Evolutionary conservation across 2,888 invertebrate genomes (phyloP).

Genomic region (Neoascia interrupta): DNA sequence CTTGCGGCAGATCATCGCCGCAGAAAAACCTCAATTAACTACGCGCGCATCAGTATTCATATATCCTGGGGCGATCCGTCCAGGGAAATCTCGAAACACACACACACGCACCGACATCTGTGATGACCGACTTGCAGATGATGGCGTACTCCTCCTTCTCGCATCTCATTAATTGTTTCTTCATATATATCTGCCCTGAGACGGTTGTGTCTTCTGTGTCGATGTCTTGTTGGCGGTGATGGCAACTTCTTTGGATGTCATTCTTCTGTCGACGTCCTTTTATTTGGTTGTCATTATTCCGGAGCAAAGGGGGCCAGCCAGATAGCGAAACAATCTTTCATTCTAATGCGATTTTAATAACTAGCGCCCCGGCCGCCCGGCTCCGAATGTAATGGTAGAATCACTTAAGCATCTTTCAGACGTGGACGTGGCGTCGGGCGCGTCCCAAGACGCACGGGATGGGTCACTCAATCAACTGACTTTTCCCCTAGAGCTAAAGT

Average conservation of each 20-base stretch:
- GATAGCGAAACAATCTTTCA: slow-evolving; percentile 70
- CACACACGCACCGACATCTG: slow-evolving; percentile 15
- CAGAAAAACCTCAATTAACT: slow-evolving; percentile 64
- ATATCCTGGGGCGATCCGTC: slow-evolving; percentile 57
- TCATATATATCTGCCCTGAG: slow-evolving; percentile 19
- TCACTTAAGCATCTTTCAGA: slow-evolving; percentile 64
- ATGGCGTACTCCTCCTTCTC: slow-evolving; percentile 60
- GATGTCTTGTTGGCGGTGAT: slow-evolving; percentile 24
- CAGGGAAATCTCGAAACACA: slow-evolving; percentile 2
- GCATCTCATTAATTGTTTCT: slow-evolving; percentile 68
- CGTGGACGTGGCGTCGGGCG: no score
- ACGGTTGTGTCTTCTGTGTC: slow-evolving; percentile 18
- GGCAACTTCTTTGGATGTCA: slow-evolving; percentile 42
- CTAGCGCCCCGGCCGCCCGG: slow-evolving; percentile 76
- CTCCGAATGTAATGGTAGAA: slow-evolving; percentile 59
- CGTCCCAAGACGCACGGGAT: no score
- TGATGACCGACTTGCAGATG: slow-evolving; percentile 29
- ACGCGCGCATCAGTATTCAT: slow-evolving; percentile 51
- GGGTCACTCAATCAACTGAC: slow-evolving; percentile 60
- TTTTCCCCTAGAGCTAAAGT: slow-evolving; percentile 43
- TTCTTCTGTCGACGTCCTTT: slow-evolving; percentile 48
- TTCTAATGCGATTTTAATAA: slow-evolving; percentile 80
- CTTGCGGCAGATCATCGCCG: slow-evolving; percentile 61
- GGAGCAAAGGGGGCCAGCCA: slow-evolving; percentile 4
- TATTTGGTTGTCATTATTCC: slow-evolving; percentile 62